A percentile compares a stretch with the other conserved stretches of the same genome.
Conservation (phyloP, 1,140 invertebrate species). For the Aphis gossypii region DNA sequence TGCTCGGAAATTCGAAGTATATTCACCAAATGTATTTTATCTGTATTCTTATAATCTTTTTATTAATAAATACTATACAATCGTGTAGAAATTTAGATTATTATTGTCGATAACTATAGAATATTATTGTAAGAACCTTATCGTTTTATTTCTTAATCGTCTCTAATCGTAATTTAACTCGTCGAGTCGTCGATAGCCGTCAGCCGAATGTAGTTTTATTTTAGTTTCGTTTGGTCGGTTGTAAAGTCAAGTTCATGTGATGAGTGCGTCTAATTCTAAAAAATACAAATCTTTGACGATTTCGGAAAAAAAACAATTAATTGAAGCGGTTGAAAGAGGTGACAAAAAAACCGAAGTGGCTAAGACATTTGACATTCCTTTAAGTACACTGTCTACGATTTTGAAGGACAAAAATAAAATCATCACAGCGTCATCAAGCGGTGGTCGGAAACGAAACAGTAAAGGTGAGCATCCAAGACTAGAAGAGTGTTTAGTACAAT, state of each 20-base stretch:
- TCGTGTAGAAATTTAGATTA: not conserved
- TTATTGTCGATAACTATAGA: no score
- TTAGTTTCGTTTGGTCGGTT: not conserved
- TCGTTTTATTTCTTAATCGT: no score
- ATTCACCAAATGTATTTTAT: no score
- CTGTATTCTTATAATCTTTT: no score
- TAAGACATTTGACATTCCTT: not conserved
- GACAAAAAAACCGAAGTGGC: constrained; percentile 21
- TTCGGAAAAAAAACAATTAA: constrained; percentile 40
- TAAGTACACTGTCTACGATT: constrained; percentile 9
- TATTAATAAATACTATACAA: not conserved
- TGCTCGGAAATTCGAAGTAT: no score
- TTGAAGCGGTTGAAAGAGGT: constrained; percentile 4
- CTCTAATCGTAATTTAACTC: no score
- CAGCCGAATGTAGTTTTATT: not conserved
- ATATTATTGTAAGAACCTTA: no score
- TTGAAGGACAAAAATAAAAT: constrained; percentile 27
- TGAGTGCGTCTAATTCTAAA: not conserved
- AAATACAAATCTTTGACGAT: constrained; percentile 20
- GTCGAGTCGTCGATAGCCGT: no score
- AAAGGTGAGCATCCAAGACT: constrained; percentile 26
- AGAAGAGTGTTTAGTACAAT: constrained; percentile 3
- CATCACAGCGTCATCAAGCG: not conserved
- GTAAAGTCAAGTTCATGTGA: not conserved
- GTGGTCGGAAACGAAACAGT: not conserved